Conservation (phyloP, 2,797 vertebrate species). For the Coendou prehensilis region DNA sequence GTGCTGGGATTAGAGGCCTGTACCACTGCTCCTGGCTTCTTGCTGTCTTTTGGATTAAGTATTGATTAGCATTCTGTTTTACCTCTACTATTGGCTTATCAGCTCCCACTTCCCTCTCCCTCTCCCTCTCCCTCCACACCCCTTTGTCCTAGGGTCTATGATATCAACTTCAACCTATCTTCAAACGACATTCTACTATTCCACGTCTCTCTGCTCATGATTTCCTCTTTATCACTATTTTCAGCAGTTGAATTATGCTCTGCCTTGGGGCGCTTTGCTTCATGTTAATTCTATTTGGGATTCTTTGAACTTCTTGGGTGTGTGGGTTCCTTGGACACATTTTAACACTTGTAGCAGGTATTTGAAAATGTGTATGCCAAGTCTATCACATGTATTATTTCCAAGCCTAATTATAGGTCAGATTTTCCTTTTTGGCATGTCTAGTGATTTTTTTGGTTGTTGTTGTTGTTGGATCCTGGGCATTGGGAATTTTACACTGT, state of each 20-base stretch:
- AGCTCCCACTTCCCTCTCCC: not conserved
- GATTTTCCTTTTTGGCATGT: not conserved
- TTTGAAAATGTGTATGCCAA: not conserved
- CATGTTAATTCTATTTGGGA: not conserved
- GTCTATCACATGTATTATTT: not conserved
- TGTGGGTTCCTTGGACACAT: not conserved
- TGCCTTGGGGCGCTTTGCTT: not conserved
- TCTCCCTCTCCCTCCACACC: not conserved
- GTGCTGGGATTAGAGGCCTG: not conserved
- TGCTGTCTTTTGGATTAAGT: not conserved
- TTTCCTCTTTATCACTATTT: not conserved
- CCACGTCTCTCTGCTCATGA: not conserved
- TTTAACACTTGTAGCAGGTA: not conserved
- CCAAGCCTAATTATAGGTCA: not conserved
- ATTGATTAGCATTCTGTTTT: not conserved
- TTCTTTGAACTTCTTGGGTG: constrained; percentile 20
- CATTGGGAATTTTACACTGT: not conserved
- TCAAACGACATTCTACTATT: not conserved
- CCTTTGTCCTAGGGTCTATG: not conserved
- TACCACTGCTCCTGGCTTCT: not conserved
- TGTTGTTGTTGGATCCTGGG: not conserved
- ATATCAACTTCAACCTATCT: not conserved
- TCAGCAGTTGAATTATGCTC: not conserved
- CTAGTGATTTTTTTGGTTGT: not conserved
- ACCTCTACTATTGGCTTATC: not conserved